Conservation (phyloP, 2,888 invertebrate genomes). For the Geophilus truncorum region DNA sequence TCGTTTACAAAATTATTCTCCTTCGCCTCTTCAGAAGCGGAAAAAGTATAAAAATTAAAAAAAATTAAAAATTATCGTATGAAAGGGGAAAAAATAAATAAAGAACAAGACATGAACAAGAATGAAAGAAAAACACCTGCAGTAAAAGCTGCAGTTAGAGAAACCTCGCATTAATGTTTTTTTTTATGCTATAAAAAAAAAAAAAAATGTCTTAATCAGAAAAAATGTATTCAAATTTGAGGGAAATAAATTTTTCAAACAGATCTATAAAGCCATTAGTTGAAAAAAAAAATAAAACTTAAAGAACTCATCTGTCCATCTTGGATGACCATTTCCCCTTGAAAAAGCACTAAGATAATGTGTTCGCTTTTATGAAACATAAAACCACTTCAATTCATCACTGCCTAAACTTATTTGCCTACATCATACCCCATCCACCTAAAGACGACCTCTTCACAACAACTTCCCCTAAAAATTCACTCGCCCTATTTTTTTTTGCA, state of each 20-base stretch:
- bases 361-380: conserved; percentile 32
- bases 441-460: not conserved
- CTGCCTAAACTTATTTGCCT: not conserved
- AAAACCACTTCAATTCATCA: conserved; percentile 32
- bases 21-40: not conserved
- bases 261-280: not conserved
- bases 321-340: conserved; percentile 9
- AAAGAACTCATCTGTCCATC: not conserved
- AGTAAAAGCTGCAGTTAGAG: not conserved
- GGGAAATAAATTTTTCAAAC: not conserved
- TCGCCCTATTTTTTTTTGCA: not conserved
- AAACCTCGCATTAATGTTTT: not conserved
- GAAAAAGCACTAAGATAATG: not conserved
- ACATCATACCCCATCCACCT: not conserved
- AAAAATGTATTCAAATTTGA: not conserved
- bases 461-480: not conserved
- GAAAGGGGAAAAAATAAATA: not conserved
- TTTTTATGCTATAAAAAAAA: not conserved
- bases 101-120: not conserved
- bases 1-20: conserved; percentile 15
- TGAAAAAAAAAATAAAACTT: not conserved
- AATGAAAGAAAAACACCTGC: not conserved
- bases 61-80: not conserved
- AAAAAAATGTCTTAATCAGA: not conserved
- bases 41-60: not conserved